Conservation (phyloP, 2,888 invertebrate genomes). For the Leuctra nigra region DNA sequence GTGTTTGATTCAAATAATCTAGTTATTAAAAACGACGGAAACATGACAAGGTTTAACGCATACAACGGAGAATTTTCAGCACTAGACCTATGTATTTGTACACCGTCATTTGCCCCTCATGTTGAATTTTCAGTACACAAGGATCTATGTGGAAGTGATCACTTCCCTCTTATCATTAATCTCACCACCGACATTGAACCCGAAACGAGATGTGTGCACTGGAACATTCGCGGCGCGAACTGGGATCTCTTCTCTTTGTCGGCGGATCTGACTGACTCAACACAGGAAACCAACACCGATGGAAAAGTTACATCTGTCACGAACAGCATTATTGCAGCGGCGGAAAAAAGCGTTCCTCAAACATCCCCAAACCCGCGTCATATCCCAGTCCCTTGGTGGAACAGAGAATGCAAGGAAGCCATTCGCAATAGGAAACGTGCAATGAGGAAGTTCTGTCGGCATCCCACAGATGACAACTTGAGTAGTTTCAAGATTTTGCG, state of each 20-base stretch:
- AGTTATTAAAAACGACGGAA: neutral
- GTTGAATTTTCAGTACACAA: neutral
- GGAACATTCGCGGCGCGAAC: neutral
- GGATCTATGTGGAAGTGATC: neutral
- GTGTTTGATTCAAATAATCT: neutral
- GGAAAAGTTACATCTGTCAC: neutral
- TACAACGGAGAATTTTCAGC: too few species aligned
- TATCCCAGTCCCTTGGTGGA: slow-evolving; percentile 10
- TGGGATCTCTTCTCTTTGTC: neutral
- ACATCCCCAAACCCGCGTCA: neutral
- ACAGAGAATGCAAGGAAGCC: neutral
- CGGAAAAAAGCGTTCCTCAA: neutral
- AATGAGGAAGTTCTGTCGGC: neutral
- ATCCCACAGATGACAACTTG: neutral
- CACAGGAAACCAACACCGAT: neutral
- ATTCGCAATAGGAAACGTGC: neutral
- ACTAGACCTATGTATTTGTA: neutral
- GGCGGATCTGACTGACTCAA: neutral
- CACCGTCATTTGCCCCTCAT: neutral
- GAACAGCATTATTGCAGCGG: neutral
- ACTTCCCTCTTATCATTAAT: neutral
- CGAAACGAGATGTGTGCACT: neutral
- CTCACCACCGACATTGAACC: neutral
- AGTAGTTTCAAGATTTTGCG: neutral
- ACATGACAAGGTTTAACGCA: neutral